Conservation (phyloP, 2,888 invertebrate species). For the Sphinx pinastri region DNA sequence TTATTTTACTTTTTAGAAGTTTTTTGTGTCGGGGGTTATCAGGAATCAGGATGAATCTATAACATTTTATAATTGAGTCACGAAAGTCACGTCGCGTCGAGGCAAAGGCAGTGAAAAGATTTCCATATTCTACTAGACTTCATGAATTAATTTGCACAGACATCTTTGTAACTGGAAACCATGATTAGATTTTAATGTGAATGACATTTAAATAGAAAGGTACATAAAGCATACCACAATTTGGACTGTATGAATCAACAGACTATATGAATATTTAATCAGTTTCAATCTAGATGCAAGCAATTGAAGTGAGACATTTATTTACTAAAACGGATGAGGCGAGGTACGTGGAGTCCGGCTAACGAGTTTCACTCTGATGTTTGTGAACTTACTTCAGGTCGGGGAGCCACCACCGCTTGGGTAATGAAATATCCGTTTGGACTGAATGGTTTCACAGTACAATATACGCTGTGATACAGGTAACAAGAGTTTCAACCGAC, state of each 20-base stretch:
- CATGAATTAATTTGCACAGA: constrained; percentile 5
- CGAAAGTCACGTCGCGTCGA: constrained; percentile 29
- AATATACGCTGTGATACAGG: constrained; percentile 23
- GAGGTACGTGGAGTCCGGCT: constrained; percentile 46
- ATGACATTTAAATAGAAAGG: neutral
- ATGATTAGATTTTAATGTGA: neutral
- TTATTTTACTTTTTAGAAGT: no score
- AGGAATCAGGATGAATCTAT: constrained; percentile 38
- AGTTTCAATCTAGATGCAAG: constrained; percentile 40
- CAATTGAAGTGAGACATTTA: constrained; percentile 53
- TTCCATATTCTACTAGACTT: neutral
- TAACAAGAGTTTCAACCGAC: constrained; percentile 5
- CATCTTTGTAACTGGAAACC: neutral
- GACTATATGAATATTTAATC: constrained; percentile 39
- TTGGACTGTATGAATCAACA: constrained; percentile 15
- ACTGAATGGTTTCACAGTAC: constrained; percentile 16
- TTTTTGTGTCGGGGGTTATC: no score
- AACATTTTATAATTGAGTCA: constrained; percentile 33
- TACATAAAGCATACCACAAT: neutral
- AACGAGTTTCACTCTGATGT: constrained; percentile 63
- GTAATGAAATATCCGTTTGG: constrained; percentile 47
- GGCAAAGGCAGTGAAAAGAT: neutral
- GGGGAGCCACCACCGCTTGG: constrained; percentile 41
- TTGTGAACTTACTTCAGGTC: constrained; percentile 58
- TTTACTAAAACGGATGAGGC: constrained; percentile 42